These are phyloP conservation scores for Acromyrmex echinatior DNA, from an alignment of 1,140 invertebrate species.

Conservation along the genomic window DNA sequence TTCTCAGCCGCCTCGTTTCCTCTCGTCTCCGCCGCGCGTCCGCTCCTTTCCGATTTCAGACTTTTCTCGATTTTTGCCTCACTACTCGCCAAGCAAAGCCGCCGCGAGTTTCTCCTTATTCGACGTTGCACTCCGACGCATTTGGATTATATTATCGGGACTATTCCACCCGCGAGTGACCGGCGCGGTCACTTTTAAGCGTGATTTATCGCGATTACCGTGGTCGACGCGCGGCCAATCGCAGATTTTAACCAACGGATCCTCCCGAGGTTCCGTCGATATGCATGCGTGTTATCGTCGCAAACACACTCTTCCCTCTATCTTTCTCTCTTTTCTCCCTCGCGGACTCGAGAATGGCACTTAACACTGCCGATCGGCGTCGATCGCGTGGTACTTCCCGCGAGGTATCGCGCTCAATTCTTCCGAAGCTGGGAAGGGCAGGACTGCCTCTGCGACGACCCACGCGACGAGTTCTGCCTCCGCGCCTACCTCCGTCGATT, in stretches of 20 bases:
- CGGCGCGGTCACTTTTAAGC: constrained; percentile 2
- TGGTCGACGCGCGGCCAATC: not conserved
- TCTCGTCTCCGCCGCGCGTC: constrained; percentile 32
- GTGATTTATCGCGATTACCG: constrained; percentile 37
- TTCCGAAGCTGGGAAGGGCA: constrained; percentile 71
- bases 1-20: constrained; percentile 21
- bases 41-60: constrained; percentile 45
- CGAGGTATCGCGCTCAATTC: constrained; percentile 69
- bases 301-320: not conserved
- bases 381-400: constrained; percentile 75
- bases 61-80: constrained; percentile 56
- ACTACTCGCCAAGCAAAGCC: constrained; percentile 42
- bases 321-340: constrained; percentile 8
- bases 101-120: constrained; percentile 46
- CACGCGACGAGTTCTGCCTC: constrained; percentile 75
- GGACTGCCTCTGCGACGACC: constrained; percentile 75
- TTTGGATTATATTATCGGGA: constrained; percentile 25
- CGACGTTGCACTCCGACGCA: constrained; percentile 12
- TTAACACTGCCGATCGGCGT: constrained; percentile 64
- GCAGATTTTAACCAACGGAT: constrained; percentile 6
- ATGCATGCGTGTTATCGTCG: not conserved
- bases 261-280: not conserved
- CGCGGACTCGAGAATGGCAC: constrained; percentile 51
- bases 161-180: constrained; percentile 9
- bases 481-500: constrained; percentile 52